Percentiles rank a stretch among this genome's conserved stretches.
Conservation (phyloP, 2,888 invertebrate species). For the Himalopsyche japonica region DNA sequence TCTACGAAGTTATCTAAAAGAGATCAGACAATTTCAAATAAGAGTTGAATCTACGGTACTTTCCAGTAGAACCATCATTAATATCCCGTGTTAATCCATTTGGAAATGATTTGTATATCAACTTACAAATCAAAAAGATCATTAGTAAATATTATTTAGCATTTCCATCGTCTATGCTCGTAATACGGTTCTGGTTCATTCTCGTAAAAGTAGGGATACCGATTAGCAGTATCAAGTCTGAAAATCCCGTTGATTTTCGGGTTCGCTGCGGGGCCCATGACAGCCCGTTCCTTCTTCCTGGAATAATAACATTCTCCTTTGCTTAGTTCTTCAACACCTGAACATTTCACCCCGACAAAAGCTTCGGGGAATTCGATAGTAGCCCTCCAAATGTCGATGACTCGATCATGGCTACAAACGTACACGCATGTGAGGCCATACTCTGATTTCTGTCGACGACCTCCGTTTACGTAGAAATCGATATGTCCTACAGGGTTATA, state of each 20-base stretch:
- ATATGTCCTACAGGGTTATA: conserved; percentile 20
- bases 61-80: too few species aligned
- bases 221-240: not conserved
- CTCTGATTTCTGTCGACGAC: conserved; percentile 13
- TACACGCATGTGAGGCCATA: conserved; percentile 1
- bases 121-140: too few species aligned
- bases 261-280: conserved; percentile 12
- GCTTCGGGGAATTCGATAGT: conserved; percentile 7
- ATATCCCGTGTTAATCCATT: too few species aligned
- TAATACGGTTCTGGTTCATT: not conserved
- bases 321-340: not conserved
- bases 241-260: conserved; percentile 5
- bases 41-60: too few species aligned
- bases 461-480: conserved; percentile 36
- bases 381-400: conserved; percentile 21
- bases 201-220: not conserved
- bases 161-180: too few species aligned
- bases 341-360: conserved; percentile 16
- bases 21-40: too few species aligned
- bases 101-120: too few species aligned
- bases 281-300: not conserved
- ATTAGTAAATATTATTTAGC: too few species aligned
- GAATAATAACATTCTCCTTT: not conserved
- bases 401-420: conserved; percentile 29
- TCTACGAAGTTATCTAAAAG: too few species aligned